Evolutionary conservation across 1,140 invertebrate species (phyloP), one percentile per base, ranked within the genome.

Genomic region (Thaumatotibia leucotreta): DNA sequence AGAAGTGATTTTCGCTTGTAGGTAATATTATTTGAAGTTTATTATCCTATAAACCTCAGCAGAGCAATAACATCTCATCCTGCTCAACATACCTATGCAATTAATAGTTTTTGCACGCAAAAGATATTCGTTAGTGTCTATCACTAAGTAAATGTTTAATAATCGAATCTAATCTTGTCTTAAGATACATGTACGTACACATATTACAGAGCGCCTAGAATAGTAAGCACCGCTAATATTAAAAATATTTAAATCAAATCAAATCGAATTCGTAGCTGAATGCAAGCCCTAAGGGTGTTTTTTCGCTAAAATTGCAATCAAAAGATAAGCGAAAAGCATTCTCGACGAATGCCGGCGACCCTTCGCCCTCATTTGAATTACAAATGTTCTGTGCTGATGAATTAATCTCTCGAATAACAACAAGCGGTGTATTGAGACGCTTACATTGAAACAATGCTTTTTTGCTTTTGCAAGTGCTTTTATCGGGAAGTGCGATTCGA

Each of bases 331-430:
- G 32, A 10, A 62, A 62, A 33, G 32, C 61, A 33, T 35, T 31
- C 61, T 29, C 29, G 14, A 17, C 29, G 61, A 32, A 20, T 22
- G 32, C 61, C 29, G 61, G 31, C 58, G 58, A 33, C 31, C 31
- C 31, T 35, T 32, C n/a, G 31, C 58, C 29, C 32, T 31, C 61
- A 62, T 62, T 62, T 62, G 32, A 62, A 62, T 62, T 62, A 33
- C 32, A 62, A 62, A 62, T 62, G 61, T 31, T 32, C 32, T 33
- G 29, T 35, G 29, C 31, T 62, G 61, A 32, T 35, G 61, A 62
- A 62, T 62, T 58, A 58, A 58, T 58, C 52, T 31, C 5, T 17
- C 17, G 11, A 58, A 29, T 27, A 27, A 58, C 11, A 58, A 45
- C 39, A 29, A 58, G 24, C 22, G n/a, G 11, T 58, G 11, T 58